Conservation (phyloP, 2,888 invertebrate species). For the Vandiemenella viatica region DNA sequence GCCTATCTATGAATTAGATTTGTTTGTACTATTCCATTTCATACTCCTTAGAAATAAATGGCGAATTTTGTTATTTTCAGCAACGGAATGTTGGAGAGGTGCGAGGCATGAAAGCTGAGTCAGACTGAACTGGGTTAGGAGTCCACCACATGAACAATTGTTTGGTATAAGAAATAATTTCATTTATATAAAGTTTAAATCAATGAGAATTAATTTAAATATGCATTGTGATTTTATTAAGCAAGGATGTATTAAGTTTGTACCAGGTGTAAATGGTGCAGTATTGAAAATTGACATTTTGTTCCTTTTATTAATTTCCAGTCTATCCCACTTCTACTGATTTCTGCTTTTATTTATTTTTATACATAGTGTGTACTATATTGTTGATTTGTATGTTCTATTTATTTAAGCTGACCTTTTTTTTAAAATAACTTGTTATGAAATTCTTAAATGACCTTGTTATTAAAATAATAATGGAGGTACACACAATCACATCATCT, state of each 20-base stretch:
- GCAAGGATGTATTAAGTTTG: not conserved
- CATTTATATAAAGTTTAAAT: no score
- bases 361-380: not conserved
- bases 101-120: constrained; percentile 78
- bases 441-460: no score
- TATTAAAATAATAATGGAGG: no score
- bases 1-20: not conserved
- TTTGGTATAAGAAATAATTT: no score
- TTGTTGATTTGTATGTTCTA: not conserved
- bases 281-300: not conserved
- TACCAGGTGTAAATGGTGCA: not conserved
- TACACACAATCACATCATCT: not conserved
- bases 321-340: no score
- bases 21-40: not conserved
- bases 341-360: not conserved
- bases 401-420: not conserved
- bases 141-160: no score
- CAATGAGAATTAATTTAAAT: not conserved
- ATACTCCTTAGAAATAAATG: not conserved
- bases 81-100: constrained; percentile 77
- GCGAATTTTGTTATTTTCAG: constrained; percentile 24
- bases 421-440: no score
- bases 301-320: no score
- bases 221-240: not conserved
- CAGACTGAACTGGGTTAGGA: constrained; percentile 44